Conservation (phyloP, 2,113 vertebrate genomes). For the Parus major region DNA sequence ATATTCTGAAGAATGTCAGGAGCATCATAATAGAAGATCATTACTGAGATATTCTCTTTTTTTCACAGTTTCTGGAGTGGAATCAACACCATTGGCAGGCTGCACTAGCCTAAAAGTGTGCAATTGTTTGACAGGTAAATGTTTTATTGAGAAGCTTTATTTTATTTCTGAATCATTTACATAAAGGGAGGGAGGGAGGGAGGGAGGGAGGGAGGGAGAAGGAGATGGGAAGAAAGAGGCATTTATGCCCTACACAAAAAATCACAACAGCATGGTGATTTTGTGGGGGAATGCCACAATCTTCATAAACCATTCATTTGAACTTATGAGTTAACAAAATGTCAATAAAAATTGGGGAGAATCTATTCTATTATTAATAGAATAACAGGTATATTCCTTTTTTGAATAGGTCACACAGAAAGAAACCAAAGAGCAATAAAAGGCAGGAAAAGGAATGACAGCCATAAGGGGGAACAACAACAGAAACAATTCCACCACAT, state of each 20-base stretch:
- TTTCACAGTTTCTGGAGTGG: slow-evolving; percentile 13
- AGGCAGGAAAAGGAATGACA: neutral
- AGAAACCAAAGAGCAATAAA: neutral
- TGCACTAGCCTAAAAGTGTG: neutral
- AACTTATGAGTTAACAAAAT: neutral
- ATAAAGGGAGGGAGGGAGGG: neutral
- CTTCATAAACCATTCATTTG: neutral
- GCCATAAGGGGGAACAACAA: neutral
- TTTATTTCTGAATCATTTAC: slow-evolving; percentile 27
- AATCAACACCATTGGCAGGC: slow-evolving; percentile 35
- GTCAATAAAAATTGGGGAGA: neutral
- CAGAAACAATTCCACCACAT: neutral
- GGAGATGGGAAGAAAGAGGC: neutral
- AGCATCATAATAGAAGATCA: slow-evolving; percentile 27
- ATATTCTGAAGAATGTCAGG: slow-evolving; percentile 13
- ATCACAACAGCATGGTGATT: neutral
- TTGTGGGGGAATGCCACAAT: neutral
- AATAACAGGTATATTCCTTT: neutral
- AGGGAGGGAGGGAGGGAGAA: neutral
- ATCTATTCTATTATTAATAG: neutral
- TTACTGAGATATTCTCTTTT: slow-evolving; percentile 33
- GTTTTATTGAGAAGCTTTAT: slow-evolving; percentile 22
- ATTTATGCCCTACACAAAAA: neutral
- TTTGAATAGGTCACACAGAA: neutral
- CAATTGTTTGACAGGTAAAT: slow-evolving; percentile 42